Evolutionary conservation across 2,113 vertebrate species (phyloP).

Genomic region (Heteronetta atricapilla): DNA sequence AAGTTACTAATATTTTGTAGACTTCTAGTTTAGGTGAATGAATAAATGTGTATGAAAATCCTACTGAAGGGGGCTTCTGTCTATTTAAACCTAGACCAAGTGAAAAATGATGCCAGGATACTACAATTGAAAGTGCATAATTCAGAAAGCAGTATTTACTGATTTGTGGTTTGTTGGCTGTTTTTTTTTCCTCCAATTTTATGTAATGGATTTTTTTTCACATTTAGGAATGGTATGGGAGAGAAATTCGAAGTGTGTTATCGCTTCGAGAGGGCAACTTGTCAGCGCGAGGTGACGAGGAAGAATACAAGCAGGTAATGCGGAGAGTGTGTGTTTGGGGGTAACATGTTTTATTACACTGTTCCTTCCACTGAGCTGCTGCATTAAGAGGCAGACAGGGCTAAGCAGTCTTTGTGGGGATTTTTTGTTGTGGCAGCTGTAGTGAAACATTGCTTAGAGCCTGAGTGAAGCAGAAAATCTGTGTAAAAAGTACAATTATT

Average conservation of each 20-base stretch:
- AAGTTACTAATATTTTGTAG: not conserved
- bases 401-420: not conserved
- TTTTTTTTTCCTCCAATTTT: not conserved
- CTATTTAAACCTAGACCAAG: not conserved
- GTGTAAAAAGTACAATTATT: not conserved
- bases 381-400: not conserved
- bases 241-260: constrained; percentile 73
- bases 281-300: not conserved
- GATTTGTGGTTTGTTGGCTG: not conserved
- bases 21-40: not conserved
- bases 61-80: not conserved
- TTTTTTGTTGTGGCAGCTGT: not conserved
- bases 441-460: not conserved
- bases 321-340: not conserved
- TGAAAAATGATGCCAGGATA: not conserved
- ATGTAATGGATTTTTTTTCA: constrained; percentile 27
- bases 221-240: constrained; percentile 76
- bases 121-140: not conserved
- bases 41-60: not conserved
- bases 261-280: constrained; percentile 59
- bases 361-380: not conserved
- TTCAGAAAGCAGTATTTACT: not conserved
- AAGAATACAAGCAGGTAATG: constrained; percentile 77
- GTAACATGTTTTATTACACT: not conserved
- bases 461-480: not conserved